Evolutionary conservation across 2,888 invertebrate genomes (phyloP), one percentile per base, ranked within the genome.

Genomic region (Philhelius pedissequus): DNA sequence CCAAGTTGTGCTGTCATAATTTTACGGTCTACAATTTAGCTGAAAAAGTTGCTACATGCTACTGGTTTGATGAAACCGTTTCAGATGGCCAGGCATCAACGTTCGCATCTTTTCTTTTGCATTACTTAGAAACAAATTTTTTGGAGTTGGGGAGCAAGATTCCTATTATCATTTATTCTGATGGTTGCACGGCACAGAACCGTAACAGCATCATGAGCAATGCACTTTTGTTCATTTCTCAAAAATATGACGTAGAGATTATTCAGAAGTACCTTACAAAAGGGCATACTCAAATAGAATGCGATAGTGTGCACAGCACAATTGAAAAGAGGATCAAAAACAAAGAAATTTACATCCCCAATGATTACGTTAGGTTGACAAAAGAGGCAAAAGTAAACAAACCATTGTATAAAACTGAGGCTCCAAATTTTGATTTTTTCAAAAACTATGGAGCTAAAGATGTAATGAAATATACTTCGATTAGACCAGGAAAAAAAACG

Each of bases 341-440:
- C 22, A 74, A 74, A 40, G 32, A 54, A n/a, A 74, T 74, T 9
- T 62, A 62, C 22, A 15, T 62, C 11, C 73, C 73, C 25, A 64
- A 73, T 22, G 62, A 73, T 38, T 73, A 73, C 40, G 22, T 35
- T 6, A 50, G 62, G 6, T 20, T 64, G 13, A 62, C 62, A 18
- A 52, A 45, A 13, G 62, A 35, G 11, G 52, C 52, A 52, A 62
- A 60, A 52, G 68, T 68, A 7, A 66, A 48, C 20, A 6, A 66
- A 66, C 66, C 35, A 9, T 40, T 60, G 3, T 60, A 43, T 60
- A n/a, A 45, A 62, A 62, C 62, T 22, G 43, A 40, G 13, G 48
- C 22, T 22, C 4, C 22, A 22, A 22, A 22, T 48, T 48, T 48
- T 22, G 25, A 48, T 13, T 48, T 48, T 48, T 48, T 48, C 13